Percentiles rank a stretch among this genome's conserved stretches.
phyloP scores from a whole-genome alignment of 2,888 invertebrate species.

The Entomobrya proxima region DNA sequence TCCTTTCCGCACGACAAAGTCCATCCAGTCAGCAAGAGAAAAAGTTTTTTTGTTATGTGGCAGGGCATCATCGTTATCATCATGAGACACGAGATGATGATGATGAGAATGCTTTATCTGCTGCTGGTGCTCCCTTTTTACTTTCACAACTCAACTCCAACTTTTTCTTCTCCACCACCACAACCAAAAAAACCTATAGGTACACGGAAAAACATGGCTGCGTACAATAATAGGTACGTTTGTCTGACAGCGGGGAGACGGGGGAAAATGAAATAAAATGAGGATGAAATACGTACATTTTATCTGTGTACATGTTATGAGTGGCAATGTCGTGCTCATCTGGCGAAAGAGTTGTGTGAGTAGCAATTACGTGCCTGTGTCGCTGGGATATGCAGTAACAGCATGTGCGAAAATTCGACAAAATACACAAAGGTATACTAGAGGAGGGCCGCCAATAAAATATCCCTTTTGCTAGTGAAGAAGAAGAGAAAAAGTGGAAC shows the following conservation, averaged over 20 bases:
- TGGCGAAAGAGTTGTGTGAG: neutral
- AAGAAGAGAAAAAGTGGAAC: constrained; percentile 23
- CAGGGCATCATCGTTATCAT: constrained; percentile 13
- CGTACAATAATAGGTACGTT: neutral
- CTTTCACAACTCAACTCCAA: neutral
- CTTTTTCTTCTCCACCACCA: neutral
- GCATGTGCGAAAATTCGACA: neutral
- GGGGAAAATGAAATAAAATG: constrained; percentile 36
- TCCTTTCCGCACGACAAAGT: constrained; percentile 38
- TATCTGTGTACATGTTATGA: constrained; percentile 14
- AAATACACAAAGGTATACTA: neutral
- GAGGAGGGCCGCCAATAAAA: neutral
- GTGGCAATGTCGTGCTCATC: constrained; percentile 35
- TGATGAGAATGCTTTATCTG: constrained; percentile 19
- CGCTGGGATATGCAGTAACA: neutral
- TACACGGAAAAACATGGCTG: neutral
- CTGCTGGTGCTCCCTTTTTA: neutral
- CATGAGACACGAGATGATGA: constrained; percentile 23
- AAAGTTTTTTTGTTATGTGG: constrained; percentile 20
- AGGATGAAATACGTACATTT: constrained; percentile 19
- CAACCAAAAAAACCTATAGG: neutral
- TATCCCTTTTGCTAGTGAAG: neutral
- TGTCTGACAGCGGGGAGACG: constrained; percentile 12
- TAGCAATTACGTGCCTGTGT: constrained; percentile 37
- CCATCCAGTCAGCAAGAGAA: constrained; percentile 4